A percentile compares a stretch with the other conserved stretches of the same genome.
Evolutionary conservation across 2,797 vertebrate genomes (phyloP).

Genomic region (Tangara arthus): DNA sequence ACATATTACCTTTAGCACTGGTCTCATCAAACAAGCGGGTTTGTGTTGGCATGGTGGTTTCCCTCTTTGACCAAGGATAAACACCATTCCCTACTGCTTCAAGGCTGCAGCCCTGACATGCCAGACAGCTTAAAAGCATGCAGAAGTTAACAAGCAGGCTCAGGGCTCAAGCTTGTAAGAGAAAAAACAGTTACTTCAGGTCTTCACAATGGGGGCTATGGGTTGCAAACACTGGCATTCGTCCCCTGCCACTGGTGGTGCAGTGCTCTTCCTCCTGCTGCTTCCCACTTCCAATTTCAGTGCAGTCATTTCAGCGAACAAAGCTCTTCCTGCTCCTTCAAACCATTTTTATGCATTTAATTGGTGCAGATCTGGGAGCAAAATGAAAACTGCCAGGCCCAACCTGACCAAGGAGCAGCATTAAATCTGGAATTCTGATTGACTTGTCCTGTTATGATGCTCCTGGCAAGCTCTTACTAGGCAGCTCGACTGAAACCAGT

Average conservation of each 20-base stretch:
- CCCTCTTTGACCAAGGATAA: background rate
- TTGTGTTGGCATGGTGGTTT: background rate
- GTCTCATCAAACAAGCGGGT: background rate
- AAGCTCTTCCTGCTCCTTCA: background rate
- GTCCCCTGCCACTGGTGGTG: rapidly evolving
- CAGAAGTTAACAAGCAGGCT: background rate
- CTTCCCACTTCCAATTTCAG: background rate
- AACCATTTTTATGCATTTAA: background rate
- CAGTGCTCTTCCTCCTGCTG: background rate
- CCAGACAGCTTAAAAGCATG: background rate
- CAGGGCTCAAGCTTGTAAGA: background rate
- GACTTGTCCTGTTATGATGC: background rate
- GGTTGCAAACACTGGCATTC: background rate
- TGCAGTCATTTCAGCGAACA: background rate
- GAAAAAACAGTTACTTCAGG: background rate
- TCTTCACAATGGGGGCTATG: rapidly evolving
- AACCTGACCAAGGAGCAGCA: background rate
- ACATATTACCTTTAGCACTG: background rate
- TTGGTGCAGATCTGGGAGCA: background rate
- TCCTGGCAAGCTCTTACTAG: background rate
- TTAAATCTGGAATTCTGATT: background rate
- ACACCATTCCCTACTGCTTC: background rate
- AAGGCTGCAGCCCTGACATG: background rate
- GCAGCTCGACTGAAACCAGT: background rate
- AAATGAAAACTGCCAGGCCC: background rate